A percentile compares a stretch with the other conserved stretches of the same genome.
phyloP scores from a whole-genome alignment of 2,888 invertebrate genomes.

The Dioctria linearis region DNA sequence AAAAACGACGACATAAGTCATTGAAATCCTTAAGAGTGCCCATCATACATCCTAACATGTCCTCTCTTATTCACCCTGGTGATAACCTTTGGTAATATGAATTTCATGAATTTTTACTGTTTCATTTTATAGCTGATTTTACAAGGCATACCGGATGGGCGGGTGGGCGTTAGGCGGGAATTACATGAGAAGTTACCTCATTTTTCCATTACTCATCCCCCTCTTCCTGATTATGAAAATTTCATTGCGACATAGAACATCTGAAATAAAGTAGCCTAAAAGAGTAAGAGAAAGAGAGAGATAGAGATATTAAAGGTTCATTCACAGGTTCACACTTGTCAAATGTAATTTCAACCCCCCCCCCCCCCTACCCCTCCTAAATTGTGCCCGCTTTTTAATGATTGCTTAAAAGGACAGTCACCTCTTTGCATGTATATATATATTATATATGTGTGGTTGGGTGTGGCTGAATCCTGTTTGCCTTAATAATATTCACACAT shows the following conservation, averaged over 20 bases:
- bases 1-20: neutral
- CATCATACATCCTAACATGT: slow-evolving; percentile 26
- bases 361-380: neutral
- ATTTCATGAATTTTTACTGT: slow-evolving; percentile 43
- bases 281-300: too few species aligned
- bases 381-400: neutral
- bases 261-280: neutral
- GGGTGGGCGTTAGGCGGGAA: neutral
- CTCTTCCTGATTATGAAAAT: neutral
- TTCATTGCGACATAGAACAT: slow-evolving; percentile 31
- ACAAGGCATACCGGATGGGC: neutral
- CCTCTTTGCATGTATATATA: neutral
- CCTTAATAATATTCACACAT: slow-evolving; percentile 18
- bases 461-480: neutral
- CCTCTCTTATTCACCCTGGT: slow-evolving; percentile 14
- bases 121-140: slow-evolving; percentile 38
- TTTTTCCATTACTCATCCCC: slow-evolving; percentile 38
- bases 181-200: slow-evolving; percentile 12
- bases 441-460: too few species aligned
- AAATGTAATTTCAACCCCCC: neutral
- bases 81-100: slow-evolving; percentile 30
- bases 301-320: neutral
- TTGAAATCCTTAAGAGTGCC: slow-evolving; percentile 42
- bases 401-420: slow-evolving; percentile 4
- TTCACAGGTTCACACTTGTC: slow-evolving; percentile 36